phyloP scores from a whole-genome alignment of 2,113 vertebrate genomes.

The Brienomyrus brachyistius region DNA sequence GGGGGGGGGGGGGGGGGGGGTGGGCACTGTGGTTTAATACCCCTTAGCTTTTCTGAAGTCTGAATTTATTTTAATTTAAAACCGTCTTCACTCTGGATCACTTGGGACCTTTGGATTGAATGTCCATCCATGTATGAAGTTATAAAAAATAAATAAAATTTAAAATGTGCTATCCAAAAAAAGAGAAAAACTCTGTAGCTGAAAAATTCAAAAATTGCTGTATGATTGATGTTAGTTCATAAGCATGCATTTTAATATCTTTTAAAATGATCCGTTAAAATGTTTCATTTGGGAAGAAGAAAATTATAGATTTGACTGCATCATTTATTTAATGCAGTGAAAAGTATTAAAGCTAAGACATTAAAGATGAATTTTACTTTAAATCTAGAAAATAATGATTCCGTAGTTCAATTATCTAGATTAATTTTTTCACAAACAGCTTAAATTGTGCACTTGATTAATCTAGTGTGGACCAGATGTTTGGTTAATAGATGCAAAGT shows the following conservation, averaged over 20 bases:
- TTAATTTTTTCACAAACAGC: background rate
- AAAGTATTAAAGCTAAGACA: background rate
- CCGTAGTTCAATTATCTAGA: conserved; percentile 1
- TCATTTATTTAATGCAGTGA: background rate
- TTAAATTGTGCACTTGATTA: conserved; percentile 1
- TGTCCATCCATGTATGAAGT: background rate
- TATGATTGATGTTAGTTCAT: background rate
- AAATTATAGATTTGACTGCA: background rate
- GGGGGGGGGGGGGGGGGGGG: background rate
- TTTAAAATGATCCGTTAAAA: background rate
- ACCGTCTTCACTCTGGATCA: background rate
- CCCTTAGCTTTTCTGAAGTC: background rate
- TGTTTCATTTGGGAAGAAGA: background rate
- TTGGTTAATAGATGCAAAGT: background rate
- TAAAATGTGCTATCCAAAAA: background rate
- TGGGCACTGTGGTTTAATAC: background rate
- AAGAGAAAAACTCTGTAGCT: background rate
- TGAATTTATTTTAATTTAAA: background rate
- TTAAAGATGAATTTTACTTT: background rate
- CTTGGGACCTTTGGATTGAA: background rate
- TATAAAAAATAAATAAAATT: background rate
- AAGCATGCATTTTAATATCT: background rate
- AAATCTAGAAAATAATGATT: background rate
- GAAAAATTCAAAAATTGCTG: background rate
- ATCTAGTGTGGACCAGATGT: conserved; percentile 11